phyloP scores from a whole-genome alignment of 2,888 invertebrate species.

The Rhorus exstirpatorius region DNA sequence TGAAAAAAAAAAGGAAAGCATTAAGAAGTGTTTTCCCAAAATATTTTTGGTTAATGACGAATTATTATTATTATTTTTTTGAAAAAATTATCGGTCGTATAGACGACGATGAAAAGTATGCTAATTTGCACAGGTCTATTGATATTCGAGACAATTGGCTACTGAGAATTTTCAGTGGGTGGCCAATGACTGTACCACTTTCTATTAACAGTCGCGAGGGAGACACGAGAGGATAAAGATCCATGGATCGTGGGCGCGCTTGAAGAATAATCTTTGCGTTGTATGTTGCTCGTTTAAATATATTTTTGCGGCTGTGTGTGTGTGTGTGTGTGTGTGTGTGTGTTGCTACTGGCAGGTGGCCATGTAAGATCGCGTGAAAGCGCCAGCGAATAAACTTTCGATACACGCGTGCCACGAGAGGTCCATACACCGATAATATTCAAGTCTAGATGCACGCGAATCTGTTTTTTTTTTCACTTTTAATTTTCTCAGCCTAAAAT shows the following conservation, averaged over 20 bases:
- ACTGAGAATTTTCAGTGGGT: conserved; percentile 6
- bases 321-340: not conserved
- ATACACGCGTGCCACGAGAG: conserved; percentile 57
- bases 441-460: conserved; percentile 57
- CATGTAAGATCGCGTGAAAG: conserved; percentile 67
- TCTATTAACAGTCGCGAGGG: conserved; percentile 7
- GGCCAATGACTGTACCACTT: conserved; percentile 36
- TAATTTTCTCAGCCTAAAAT: conserved; percentile 17
- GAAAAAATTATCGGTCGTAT: no score
- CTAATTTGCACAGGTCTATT: no score
- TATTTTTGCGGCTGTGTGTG: not conserved
- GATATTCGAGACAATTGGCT: conserved; percentile 18
- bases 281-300: not conserved
- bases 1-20: no score
- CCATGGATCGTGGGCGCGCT: conserved; percentile 58
- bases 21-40: no score
- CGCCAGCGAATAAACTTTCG: conserved; percentile 67
- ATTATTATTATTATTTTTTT: no score
- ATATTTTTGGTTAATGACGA: no score
- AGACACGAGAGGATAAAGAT: conserved; percentile 11
- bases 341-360: conserved; percentile 65
- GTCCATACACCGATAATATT: conserved; percentile 57
- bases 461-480: conserved; percentile 37
- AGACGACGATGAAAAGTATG: no score
- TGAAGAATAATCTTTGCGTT: conserved; percentile 43